Base-by-base conservation (phyloP, 1,140 invertebrate genomes). In the Calliopsis andreniformis region DNA sequence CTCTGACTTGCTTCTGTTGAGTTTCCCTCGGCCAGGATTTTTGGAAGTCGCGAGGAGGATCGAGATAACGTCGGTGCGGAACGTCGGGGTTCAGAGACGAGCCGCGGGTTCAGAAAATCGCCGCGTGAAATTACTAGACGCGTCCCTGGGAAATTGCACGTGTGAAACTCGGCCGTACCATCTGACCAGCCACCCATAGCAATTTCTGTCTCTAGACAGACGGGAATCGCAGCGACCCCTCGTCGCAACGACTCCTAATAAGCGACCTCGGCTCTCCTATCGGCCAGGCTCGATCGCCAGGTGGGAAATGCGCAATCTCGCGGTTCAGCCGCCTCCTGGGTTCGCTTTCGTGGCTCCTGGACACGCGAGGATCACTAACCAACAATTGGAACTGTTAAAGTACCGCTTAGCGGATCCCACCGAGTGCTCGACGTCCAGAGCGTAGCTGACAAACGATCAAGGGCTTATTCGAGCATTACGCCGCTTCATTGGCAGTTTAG, bases 401-500 rank as follows among this genome's bases (percentile, higher is more conserved):
- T 23, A 8, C 25, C 0, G 14, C 7, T 5, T n/a, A 12, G n/a
- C 14, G 20, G 68, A 35, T 62, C 62, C 62, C n/a, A 20, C 16
- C 42, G 68, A 63, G 51, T 23, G 45, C 2, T 10, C 18, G 39
- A 45, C n/a, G n/a, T 32, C 39, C 30, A 6, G 30, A 39, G 18
- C 30, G 43, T 18, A 14, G 4, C 7, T 32, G 55, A 58, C 55
- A 39, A 32, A n/a, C n/a, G 6, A 16, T 4, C 14, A 1, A 2
- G 35, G 73, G 25, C 59, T 51, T 76, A 70, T 76, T 51, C 30
- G 32, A n/a, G 25, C 55, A 16, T 51, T 70, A 39, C 43, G 20
- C 14, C 23, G 51, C 30, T 59, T 49, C 45, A 76, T 76, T 55
- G 73, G 42, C 43, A 49, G 66, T 76, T 76, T 70, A 70, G 73